Conservation (phyloP, 1,140 invertebrate genomes). For the Carposina sasakii region DNA sequence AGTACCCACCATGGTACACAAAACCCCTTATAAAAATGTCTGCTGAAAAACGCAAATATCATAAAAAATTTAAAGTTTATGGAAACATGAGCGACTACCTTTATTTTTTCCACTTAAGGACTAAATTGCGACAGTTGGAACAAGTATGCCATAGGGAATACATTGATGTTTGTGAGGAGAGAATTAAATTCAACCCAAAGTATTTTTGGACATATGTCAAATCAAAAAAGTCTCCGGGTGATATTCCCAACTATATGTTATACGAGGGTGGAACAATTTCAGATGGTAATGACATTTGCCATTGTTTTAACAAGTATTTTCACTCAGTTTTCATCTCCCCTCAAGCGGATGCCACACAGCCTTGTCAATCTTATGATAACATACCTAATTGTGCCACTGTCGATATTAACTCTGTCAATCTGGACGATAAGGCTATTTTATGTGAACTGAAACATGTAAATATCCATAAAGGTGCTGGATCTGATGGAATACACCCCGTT, state of each 20-base stretch:
- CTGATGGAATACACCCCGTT: conserved; percentile 7
- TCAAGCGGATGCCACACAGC: background rate
- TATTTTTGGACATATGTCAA: too few species aligned
- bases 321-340: conserved; percentile 2
- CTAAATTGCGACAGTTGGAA: too few species aligned
- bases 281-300: background rate
- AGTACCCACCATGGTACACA: conserved; percentile 7
- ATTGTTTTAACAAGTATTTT: conserved; percentile 5
- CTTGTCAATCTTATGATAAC: too few species aligned
- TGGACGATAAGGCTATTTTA: background rate
- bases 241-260: background rate
- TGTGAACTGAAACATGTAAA: conserved; percentile 5
- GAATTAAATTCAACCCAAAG: too few species aligned
- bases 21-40: conserved; percentile 6
- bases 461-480: conserved; percentile 11
- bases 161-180: too few species aligned
- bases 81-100: too few species aligned
- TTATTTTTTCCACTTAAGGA: too few species aligned
- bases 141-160: too few species aligned
- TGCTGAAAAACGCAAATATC: too few species aligned
- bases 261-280: background rate
- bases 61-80: too few species aligned
- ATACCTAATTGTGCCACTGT: too few species aligned
- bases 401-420: background rate
- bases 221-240: background rate